phyloP scores from a whole-genome alignment of 2,888 invertebrate genomes.

The Drosophila nigricruria region DNA sequence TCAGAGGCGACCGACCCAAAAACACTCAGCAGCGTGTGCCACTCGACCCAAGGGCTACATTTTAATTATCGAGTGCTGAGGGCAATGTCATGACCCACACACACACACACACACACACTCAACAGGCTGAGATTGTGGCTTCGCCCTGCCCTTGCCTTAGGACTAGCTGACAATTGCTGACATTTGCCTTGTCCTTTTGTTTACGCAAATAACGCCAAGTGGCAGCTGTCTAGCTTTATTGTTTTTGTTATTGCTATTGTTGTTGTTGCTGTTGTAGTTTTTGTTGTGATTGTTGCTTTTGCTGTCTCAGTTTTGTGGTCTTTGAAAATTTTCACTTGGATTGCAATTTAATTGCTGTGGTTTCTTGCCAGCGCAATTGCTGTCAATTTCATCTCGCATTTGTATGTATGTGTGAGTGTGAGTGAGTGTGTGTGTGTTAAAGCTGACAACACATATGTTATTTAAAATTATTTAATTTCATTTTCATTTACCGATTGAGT shows the following conservation, averaged over 20 bases:
- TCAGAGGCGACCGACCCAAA: constrained; percentile 38
- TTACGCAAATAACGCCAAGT: constrained; percentile 59
- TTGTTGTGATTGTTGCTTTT: constrained; percentile 19
- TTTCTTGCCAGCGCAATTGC: constrained; percentile 13
- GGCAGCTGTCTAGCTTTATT: constrained; percentile 55
- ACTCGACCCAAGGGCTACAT: constrained; percentile 36
- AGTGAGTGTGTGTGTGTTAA: not conserved
- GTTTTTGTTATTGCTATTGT: constrained; percentile 20
- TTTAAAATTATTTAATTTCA: not conserved
- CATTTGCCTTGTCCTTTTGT: constrained; percentile 59
- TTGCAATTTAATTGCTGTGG: constrained; percentile 51
- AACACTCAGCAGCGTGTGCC: constrained; percentile 8
- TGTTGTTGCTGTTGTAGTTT: constrained; percentile 9
- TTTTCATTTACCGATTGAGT: not conserved
- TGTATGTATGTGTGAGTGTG: not conserved
- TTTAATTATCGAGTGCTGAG: constrained; percentile 54
- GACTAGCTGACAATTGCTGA: constrained; percentile 46
- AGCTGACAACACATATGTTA: not conserved
- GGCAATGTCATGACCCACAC: constrained; percentile 46
- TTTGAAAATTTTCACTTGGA: constrained; percentile 40
- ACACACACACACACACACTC: constrained; percentile 14
- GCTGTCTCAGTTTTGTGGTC: constrained; percentile 50
- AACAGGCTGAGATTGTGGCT: constrained; percentile 8
- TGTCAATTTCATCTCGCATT: not conserved
- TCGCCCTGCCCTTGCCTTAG: not conserved